Conservation (phyloP, 2,113 vertebrate species). For the Chrysochloris asiatica region DNA sequence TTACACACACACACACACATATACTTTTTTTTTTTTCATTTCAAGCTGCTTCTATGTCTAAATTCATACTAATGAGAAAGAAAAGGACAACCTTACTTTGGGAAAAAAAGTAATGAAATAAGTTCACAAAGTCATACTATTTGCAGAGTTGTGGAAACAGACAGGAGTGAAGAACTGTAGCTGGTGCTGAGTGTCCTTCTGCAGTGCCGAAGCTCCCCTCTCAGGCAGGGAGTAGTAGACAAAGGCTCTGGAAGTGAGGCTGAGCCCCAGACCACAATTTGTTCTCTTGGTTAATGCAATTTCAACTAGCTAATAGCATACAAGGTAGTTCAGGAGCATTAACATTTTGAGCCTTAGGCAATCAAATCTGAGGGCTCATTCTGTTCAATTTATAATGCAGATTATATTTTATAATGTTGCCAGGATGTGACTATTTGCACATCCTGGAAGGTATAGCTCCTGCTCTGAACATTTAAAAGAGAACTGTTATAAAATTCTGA, state of each 20-base stretch:
- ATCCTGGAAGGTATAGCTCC: conserved; percentile 29
- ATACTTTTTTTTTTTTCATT: background rate
- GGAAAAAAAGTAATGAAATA: conserved; percentile 42
- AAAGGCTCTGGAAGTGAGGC: background rate
- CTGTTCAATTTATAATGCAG: conserved; percentile 56
- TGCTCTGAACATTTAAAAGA: conserved; percentile 53
- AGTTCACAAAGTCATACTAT: background rate
- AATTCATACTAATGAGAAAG: conserved; percentile 24
- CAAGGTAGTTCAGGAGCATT: conserved; percentile 47
- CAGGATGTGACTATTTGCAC: conserved; percentile 65
- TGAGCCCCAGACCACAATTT: background rate
- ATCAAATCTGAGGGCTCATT: conserved; percentile 60
- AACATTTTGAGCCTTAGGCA: conserved; percentile 54
- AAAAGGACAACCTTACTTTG: background rate
- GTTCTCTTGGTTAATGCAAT: conserved; percentile 21
- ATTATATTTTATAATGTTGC: conserved; percentile 65
- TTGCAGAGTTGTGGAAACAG: background rate
- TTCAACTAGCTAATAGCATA: background rate
- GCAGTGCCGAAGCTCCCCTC: background rate
- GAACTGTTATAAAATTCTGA: conserved; percentile 21
- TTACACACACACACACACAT: background rate
- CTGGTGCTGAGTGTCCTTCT: background rate
- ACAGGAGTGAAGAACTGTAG: background rate
- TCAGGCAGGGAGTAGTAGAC: background rate
- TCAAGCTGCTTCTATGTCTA: conserved; percentile 30